A percentile compares a stretch with the other conserved stretches of the same genome.
Conservation (phyloP, 2,797 vertebrate species). For the Enteromius unitaeniatus region DNA sequence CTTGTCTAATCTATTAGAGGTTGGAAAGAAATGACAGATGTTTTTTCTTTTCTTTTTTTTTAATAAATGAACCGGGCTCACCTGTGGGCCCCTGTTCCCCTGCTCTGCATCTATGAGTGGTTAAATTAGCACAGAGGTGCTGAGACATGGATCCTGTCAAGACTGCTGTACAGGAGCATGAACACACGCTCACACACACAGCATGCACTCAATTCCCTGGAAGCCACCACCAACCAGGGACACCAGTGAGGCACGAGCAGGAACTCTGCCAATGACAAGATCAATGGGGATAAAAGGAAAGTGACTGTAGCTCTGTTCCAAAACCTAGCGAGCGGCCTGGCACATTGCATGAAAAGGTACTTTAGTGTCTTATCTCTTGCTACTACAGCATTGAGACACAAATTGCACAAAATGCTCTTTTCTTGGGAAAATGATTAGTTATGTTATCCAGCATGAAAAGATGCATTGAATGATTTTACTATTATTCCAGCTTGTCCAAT, state of each 20-base stretch:
- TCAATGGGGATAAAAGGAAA: neutral
- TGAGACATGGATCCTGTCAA: slow-evolving; percentile 30
- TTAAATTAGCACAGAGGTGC: slow-evolving; percentile 38
- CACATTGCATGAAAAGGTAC: neutral
- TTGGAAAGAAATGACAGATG: neutral
- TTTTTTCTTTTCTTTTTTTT: neutral
- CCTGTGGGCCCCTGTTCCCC: slow-evolving; percentile 16
- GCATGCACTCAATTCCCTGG: slow-evolving; percentile 9
- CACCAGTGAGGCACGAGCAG: neutral
- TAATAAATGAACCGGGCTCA: slow-evolving; percentile 12
- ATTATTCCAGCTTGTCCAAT: neutral
- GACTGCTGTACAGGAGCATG: slow-evolving; percentile 27
- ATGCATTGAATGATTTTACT: neutral
- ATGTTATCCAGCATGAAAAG: neutral
- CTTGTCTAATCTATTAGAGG: slow-evolving; percentile 6
- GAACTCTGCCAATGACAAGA: slow-evolving; percentile 34
- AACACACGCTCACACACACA: slow-evolving; percentile 18
- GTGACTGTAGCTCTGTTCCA: slow-evolving; percentile 20
- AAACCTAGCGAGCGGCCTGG: neutral
- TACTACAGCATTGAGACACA: slow-evolving; percentile 9
- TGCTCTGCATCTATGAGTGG: neutral
- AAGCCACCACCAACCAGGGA: slow-evolving; percentile 11
- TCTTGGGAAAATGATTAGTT: neutral
- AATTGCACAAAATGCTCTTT: neutral
- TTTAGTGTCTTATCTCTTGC: neutral